phyloP scores from a whole-genome alignment of 2,113 vertebrate species.

The Catagonus wagneri region DNA sequence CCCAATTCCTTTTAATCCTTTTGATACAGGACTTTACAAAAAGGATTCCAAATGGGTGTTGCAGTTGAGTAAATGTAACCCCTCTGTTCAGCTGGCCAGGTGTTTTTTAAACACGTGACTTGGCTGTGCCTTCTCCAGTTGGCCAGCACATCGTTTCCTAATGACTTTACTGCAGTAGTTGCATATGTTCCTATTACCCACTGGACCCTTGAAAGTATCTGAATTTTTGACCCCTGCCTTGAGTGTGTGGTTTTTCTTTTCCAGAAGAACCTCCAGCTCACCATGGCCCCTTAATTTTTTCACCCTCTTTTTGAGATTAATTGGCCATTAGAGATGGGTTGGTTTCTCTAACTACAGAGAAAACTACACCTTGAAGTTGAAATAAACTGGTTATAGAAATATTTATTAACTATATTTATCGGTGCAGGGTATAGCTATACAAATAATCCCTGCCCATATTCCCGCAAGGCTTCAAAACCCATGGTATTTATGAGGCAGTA shows the following conservation, averaged over 20 bases:
- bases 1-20: background rate
- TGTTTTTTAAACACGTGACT: background rate
- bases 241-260: background rate
- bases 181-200: background rate
- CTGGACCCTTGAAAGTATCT: background rate
- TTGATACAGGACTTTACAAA: background rate
- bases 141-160: background rate
- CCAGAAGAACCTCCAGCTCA: background rate
- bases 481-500: background rate
- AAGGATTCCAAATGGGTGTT: background rate
- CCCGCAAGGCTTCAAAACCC: background rate
- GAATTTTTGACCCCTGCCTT: conserved; percentile 44
- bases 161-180: background rate
- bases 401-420: conserved; percentile 43
- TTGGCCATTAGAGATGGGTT: conserved; percentile 43
- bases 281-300: conserved; percentile 7
- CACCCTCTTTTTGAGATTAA: conserved; percentile 35
- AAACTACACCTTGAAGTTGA: conserved; percentile 1
- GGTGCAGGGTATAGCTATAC: background rate
- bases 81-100: background rate
- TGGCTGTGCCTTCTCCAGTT: background rate
- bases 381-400: conserved; percentile 46
- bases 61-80: background rate
- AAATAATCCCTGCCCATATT: background rate
- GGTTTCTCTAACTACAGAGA: conserved; percentile 4